Conservation (phyloP, 2,113 vertebrate genomes). For the Excalfactoria chinensis region DNA sequence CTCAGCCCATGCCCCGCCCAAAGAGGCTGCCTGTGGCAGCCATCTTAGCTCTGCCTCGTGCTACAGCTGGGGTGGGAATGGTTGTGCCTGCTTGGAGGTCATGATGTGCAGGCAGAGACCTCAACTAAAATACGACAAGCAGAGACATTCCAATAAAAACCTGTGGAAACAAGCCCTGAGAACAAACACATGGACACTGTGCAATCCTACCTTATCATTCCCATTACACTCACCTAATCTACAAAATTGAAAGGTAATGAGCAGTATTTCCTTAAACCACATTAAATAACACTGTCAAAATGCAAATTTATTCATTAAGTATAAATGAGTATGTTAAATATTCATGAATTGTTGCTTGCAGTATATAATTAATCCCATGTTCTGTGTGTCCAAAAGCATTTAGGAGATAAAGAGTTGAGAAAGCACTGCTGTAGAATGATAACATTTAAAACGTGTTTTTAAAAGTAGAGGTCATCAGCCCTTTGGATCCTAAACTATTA, state of each 20-base stretch:
- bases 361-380: conserved; percentile 84
- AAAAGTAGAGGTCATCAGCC: conserved; percentile 53
- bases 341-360: conserved; percentile 84
- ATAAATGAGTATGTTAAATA: conserved; percentile 86
- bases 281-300: conserved; percentile 87
- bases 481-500: conserved; percentile 48
- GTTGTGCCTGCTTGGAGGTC: rapidly evolving
- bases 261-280: conserved; percentile 83
- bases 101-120: background rate
- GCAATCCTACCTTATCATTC: conserved; percentile 74
- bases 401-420: conserved; percentile 67
- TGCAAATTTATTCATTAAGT: conserved; percentile 89
- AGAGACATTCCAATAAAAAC: conserved; percentile 2
- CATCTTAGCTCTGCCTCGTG: background rate
- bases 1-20: rapidly evolving
- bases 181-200: conserved; percentile 65
- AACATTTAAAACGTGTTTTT: conserved; percentile 47
- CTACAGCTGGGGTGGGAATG: rapidly evolving
- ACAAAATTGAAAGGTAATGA: conserved; percentile 83
- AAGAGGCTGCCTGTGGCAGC: rapidly evolving
- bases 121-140: background rate
- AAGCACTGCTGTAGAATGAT: conserved; percentile 54
- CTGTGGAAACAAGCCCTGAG: conserved; percentile 1
- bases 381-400: conserved; percentile 80
- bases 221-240: conserved; percentile 82